Evolutionary conservation across 2,113 vertebrate species (phyloP).

Genomic region (Uria lomvia): DNA sequence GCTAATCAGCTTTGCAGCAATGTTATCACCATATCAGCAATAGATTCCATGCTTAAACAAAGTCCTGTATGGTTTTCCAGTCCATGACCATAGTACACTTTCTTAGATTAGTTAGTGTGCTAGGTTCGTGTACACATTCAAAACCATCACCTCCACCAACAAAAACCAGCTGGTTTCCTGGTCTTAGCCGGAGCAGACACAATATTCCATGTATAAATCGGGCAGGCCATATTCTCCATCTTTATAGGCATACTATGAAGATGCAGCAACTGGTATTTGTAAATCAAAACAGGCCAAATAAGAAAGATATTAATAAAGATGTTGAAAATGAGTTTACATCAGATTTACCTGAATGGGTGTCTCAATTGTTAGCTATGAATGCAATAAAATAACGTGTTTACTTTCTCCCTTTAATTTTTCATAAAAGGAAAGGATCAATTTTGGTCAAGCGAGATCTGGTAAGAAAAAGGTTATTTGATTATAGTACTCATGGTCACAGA

Average conservation of each 20-base stretch:
- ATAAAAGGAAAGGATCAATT: neutral
- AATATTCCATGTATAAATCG: fast-evolving
- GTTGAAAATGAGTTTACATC: neutral
- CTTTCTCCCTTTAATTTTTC: neutral
- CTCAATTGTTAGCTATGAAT: neutral
- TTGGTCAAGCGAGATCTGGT: neutral
- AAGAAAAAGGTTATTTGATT: neutral
- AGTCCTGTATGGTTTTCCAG: neutral
- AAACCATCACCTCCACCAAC: neutral
- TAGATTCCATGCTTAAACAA: neutral
- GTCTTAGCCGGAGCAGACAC: neutral
- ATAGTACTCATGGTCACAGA: neutral
- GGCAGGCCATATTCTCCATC: neutral
- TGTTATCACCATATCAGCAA: neutral
- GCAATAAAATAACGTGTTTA: neutral
- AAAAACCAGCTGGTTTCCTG: neutral
- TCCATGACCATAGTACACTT: neutral
- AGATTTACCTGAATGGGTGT: neutral
- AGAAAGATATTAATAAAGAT: neutral
- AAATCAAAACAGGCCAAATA: neutral
- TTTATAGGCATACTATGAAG: neutral
- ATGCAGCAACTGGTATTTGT: neutral
- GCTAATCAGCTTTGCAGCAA: neutral
- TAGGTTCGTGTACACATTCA: neutral
- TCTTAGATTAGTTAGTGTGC: neutral